These are phyloP conservation scores for Urocyon cinereoargenteus DNA, from an alignment of 2,797 vertebrate genomes.

Conservation along the genomic window DNA sequence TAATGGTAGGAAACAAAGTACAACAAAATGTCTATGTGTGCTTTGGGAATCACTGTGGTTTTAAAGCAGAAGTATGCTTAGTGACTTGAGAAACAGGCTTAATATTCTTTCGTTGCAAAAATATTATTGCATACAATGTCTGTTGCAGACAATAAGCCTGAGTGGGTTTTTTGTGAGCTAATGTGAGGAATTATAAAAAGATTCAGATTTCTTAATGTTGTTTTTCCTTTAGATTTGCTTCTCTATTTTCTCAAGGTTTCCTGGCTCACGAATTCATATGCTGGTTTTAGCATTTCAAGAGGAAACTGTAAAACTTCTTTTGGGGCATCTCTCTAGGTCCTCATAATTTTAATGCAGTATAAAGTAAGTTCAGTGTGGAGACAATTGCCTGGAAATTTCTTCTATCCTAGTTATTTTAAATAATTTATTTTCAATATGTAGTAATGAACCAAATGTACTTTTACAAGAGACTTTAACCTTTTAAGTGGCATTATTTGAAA, in stretches of 20 bases:
- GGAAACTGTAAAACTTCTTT: constrained; percentile 57
- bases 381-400: constrained; percentile 42
- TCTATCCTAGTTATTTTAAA: constrained; percentile 65
- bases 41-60: background rate
- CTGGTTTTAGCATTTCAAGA: constrained; percentile 53
- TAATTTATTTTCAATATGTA: constrained; percentile 72
- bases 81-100: constrained; percentile 70
- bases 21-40: background rate
- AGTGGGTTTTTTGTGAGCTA: constrained; percentile 4
- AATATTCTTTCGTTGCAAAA: constrained; percentile 58
- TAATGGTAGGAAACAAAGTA: background rate
- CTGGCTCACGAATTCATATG: constrained; percentile 36
- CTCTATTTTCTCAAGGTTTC: background rate
- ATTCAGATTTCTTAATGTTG: background rate
- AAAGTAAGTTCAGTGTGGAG: constrained; percentile 50
- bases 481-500: constrained; percentile 39
- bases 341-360: constrained; percentile 66
- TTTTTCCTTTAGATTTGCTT: background rate
- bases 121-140: constrained; percentile 1
- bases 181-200: constrained; percentile 52
- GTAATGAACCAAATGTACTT: constrained; percentile 40
- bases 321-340: background rate
- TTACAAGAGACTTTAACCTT: constrained; percentile 40
- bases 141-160: background rate
- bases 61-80: constrained; percentile 26